Conservation (phyloP, 1,140 invertebrate genomes). For the Drosophila pruinosa region DNA sequence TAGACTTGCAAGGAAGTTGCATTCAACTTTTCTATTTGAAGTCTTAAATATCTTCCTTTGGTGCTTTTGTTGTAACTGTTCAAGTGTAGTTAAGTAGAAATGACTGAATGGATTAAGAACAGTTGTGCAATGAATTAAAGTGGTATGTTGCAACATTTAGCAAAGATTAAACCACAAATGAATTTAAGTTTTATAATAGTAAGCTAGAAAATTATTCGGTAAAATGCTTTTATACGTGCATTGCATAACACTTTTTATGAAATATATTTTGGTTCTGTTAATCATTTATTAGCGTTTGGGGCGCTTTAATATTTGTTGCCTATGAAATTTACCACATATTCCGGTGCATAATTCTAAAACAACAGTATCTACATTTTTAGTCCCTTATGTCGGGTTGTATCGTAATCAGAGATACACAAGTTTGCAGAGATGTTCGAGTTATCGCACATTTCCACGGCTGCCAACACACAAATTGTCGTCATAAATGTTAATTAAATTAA, state of each 20-base stretch:
- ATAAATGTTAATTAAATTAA: slow-evolving; percentile 81
- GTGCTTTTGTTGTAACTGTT: neutral
- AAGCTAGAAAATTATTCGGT: too few species aligned
- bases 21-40: slow-evolving; percentile 42
- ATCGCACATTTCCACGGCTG: slow-evolving; percentile 46
- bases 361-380: too few species aligned
- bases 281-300: too few species aligned
- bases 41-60: slow-evolving; percentile 22
- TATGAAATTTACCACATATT: neutral
- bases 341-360: too few species aligned
- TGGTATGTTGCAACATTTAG: neutral
- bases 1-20: slow-evolving; percentile 68
- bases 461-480: slow-evolving; percentile 66
- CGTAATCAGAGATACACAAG: neutral
- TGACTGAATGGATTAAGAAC: neutral
- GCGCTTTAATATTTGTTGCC: too few species aligned
- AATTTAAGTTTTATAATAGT: too few species aligned
- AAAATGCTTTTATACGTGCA: too few species aligned
- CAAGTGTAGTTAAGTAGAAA: neutral
- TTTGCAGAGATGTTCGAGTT: slow-evolving; percentile 10
- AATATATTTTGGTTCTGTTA: too few species aligned
- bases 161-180: too few species aligned
- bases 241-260: too few species aligned
- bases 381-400: neutral
- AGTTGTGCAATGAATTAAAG: neutral